phyloP scores from a whole-genome alignment of 1,140 invertebrate species.

The Portunus trituberculatus region DNA sequence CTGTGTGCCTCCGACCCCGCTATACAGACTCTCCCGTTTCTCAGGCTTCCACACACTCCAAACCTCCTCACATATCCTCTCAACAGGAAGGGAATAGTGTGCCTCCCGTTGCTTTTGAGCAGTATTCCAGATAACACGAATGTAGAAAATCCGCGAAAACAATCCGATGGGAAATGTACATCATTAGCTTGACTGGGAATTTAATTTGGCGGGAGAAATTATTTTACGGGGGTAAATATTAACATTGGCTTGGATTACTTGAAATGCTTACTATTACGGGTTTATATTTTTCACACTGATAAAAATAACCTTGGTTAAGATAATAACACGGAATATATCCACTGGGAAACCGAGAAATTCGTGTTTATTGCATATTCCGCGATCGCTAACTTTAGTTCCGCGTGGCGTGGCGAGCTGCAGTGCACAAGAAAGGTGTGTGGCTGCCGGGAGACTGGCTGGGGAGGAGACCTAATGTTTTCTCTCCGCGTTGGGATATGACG shows the following conservation, averaged over 20 bases:
- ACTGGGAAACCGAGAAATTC: too few relatives aligned
- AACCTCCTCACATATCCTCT: constrained; percentile 44
- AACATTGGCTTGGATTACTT: constrained; percentile 10
- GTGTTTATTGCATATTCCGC: constrained; percentile 53
- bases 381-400: constrained; percentile 72
- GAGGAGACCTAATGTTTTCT: constrained; percentile 76
- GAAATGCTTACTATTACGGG: neutral
- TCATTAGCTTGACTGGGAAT: constrained; percentile 77
- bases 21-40: constrained; percentile 60
- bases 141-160: constrained; percentile 61
- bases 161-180: constrained; percentile 74
- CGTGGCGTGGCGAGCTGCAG: constrained; percentile 73
- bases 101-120: constrained; percentile 7
- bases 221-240: constrained; percentile 74
- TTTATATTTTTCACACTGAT: neutral
- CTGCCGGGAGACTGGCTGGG: constrained; percentile 74
- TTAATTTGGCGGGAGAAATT: constrained; percentile 77
- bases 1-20: constrained; percentile 70
- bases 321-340: too few relatives aligned
- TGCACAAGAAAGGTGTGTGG: constrained; percentile 77
- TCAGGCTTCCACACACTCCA: constrained; percentile 28
- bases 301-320: neutral
- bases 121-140: neutral
- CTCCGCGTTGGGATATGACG: constrained; percentile 75
- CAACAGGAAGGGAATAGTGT: neutral